phyloP scores from a whole-genome alignment of 35 echinoderm and acorn worm genomes.

The Diadema setosum region DNA sequence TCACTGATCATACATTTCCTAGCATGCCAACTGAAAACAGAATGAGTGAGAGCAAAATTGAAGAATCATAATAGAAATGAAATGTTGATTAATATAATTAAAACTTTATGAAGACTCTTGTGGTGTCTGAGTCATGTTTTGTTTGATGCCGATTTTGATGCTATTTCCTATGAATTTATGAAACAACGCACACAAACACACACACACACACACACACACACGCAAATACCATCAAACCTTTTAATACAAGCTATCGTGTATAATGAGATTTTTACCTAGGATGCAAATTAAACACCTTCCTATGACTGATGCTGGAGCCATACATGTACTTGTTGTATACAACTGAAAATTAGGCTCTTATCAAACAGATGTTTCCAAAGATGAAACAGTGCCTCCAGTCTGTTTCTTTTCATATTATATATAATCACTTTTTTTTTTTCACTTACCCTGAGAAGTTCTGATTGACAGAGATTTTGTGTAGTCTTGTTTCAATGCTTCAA shows the following conservation, averaged over 20 bases:
- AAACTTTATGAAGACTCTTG: too few species aligned
- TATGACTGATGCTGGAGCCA: not conserved
- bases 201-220: too few species aligned
- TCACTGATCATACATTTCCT: too few species aligned
- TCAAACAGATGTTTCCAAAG: not conserved
- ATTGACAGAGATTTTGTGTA: slow-evolving; percentile 55
- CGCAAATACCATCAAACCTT: too few species aligned
- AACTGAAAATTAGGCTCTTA: not conserved
- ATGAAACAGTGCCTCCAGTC: not conserved
- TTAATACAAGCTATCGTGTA: not conserved
- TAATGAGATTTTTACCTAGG: not conserved
- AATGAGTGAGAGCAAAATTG: too few species aligned
- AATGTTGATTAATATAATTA: too few species aligned
- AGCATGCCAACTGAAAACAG: too few species aligned
- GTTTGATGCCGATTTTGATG: too few species aligned
- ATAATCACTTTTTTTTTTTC: not conserved
- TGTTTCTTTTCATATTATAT: not conserved
- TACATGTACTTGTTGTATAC: not conserved
- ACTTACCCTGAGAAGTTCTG: slow-evolving; percentile 76
- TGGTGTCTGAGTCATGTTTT: too few species aligned
- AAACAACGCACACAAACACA: too few species aligned
- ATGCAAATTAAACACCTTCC: not conserved
- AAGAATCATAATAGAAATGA: too few species aligned
- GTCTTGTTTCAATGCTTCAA: slow-evolving; percentile 60
- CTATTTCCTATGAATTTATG: too few species aligned